A percentile compares a stretch with the other conserved stretches of the same genome.
Conservation (phyloP, 2,888 invertebrate genomes). For the Calliopum simillimum region DNA sequence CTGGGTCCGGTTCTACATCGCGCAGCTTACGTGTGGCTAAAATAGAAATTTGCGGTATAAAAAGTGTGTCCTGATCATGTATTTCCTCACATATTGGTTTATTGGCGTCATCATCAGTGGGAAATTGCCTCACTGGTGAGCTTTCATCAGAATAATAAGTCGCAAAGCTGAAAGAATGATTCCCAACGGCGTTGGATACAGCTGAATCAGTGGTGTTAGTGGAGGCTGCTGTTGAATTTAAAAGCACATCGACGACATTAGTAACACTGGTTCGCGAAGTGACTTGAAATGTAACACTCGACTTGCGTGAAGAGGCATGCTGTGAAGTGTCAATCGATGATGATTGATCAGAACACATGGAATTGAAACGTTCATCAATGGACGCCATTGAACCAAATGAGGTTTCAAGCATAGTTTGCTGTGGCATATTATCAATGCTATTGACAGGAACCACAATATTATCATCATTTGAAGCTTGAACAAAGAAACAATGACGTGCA, state of each 20-base stretch:
- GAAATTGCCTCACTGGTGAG: constrained; percentile 28
- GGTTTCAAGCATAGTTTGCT: not conserved
- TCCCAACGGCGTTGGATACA: constrained; percentile 33
- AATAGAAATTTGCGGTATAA: constrained; percentile 54
- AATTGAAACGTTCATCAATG: constrained; percentile 48
- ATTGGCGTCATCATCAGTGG: constrained; percentile 30
- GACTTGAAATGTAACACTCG: constrained; percentile 64
- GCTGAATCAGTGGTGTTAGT: constrained; percentile 17
- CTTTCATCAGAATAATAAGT: constrained; percentile 51
- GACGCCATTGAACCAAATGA: constrained; percentile 43
- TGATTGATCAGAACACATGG: constrained; percentile 58
- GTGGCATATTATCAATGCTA: not conserved
- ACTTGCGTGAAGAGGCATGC: constrained; percentile 59
- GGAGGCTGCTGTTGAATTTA: constrained; percentile 47
- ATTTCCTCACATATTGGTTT: constrained; percentile 24
- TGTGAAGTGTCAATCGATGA: constrained; percentile 55
- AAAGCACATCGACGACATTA: constrained; percentile 11
- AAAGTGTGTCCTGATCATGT: constrained; percentile 35
- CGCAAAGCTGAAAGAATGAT: constrained; percentile 57
- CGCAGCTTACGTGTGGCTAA: constrained; percentile 59
- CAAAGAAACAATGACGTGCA: constrained; percentile 65
- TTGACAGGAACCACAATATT: constrained; percentile 42
- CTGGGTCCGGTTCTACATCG: constrained; percentile 63
- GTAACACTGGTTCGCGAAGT: constrained; percentile 44
- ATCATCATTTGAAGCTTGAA: constrained; percentile 54